These are phyloP conservation scores for Atlantisia rogersi DNA, from an alignment of 2,113 vertebrate species.

Conservation along the genomic window DNA sequence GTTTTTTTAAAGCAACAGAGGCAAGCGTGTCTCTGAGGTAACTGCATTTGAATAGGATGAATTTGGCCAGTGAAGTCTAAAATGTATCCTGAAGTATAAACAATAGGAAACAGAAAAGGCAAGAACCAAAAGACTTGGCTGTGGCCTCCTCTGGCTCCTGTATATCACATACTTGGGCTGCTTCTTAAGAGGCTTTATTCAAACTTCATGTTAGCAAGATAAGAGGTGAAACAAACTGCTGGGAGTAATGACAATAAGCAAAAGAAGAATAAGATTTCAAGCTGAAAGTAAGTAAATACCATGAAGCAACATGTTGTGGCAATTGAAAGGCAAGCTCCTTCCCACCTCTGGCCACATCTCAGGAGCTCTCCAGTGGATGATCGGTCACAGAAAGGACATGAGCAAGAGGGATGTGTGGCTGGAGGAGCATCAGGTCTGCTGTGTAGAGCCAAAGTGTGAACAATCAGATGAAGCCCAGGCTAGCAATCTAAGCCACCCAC, in stretches of 20 bases:
- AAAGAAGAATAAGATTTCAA: background rate
- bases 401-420: background rate
- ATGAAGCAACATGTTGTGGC: background rate
- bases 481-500: background rate
- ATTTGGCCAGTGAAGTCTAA: conserved; percentile 21
- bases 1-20: conserved; percentile 53
- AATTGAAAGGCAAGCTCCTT: background rate
- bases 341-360: background rate
- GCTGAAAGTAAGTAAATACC: background rate
- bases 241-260: background rate
- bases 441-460: background rate
- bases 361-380: background rate
- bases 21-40: conserved; percentile 63
- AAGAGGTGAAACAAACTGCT: conserved; percentile 40
- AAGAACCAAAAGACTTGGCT: conserved; percentile 20
- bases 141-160: background rate
- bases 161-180: background rate
- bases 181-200: conserved; percentile 40
- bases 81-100: conserved; percentile 30
- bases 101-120: conserved; percentile 13
- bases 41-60: conserved; percentile 46
- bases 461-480: background rate
- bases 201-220: conserved; percentile 23
- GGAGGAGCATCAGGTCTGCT: background rate
- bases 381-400: background rate